phyloP scores from a whole-genome alignment of 2,888 invertebrate species.

The Dione vanillae region DNA sequence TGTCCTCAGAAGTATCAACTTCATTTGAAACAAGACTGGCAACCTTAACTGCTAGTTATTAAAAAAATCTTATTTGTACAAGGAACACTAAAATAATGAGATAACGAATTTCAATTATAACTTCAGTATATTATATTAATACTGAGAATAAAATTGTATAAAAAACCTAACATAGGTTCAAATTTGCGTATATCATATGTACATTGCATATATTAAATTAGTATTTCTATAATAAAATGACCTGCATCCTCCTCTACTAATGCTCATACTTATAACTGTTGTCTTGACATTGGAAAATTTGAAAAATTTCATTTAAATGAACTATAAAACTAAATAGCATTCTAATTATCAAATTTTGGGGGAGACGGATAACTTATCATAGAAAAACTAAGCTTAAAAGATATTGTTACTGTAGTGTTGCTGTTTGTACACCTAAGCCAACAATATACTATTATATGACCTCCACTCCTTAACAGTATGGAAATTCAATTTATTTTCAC shows the following conservation, averaged over 20 bases:
- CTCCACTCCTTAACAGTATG: no score
- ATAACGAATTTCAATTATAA: slow-evolving; percentile 18
- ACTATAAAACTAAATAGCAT: background rate
- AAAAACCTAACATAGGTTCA: slow-evolving; percentile 24
- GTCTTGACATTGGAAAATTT: background rate
- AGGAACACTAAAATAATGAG: slow-evolving; percentile 26
- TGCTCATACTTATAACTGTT: background rate
- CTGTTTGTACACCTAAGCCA: no score
- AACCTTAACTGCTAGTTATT: slow-evolving; percentile 1
- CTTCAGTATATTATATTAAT: slow-evolving; percentile 23
- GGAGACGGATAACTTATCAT: background rate
- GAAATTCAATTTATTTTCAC: no score
- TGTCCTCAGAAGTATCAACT: slow-evolving; percentile 36
- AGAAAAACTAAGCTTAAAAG: background rate
- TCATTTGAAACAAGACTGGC: slow-evolving; percentile 28
- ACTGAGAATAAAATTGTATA: slow-evolving; percentile 18
- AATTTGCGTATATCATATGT: background rate
- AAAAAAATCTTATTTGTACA: slow-evolving; percentile 33
- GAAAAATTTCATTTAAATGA: background rate
- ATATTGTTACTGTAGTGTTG: no score
- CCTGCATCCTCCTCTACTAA: background rate
- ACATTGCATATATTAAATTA: slow-evolving; percentile 6
- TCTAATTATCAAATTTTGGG: background rate
- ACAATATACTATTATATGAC: no score
- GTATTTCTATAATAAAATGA: slow-evolving; percentile 21